These are phyloP conservation scores for Holothuria leucospilota DNA, from an alignment of 53 echinoderm and acorn worm species.

Conservation along the genomic window DNA sequence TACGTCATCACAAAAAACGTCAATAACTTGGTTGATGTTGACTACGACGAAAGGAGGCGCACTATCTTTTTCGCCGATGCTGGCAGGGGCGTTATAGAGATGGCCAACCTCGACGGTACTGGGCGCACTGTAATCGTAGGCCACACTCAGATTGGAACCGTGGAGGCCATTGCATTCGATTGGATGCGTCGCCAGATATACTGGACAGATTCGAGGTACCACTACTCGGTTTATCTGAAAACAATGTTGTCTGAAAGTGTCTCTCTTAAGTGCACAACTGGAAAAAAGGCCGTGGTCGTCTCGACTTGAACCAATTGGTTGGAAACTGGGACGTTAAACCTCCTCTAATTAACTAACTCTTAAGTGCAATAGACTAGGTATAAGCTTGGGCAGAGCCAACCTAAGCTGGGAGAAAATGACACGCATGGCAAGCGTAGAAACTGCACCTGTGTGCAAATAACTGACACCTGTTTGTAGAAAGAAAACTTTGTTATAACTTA, in stretches of 20 bases:
- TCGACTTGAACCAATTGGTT: too few species aligned
- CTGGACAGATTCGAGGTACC: slow-evolving; percentile 84
- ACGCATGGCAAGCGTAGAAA: too few species aligned
- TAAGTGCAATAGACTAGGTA: too few species aligned
- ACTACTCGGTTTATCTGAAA: neutral
- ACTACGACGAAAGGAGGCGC: slow-evolving; percentile 74
- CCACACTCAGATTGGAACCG: slow-evolving; percentile 55
- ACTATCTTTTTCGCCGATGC: slow-evolving; percentile 88
- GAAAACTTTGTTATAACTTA: too few species aligned
- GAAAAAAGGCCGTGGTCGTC: too few species aligned
- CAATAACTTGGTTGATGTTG: slow-evolving; percentile 76
- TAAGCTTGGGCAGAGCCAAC: too few species aligned
- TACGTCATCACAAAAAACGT: slow-evolving; percentile 61
- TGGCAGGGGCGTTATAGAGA: slow-evolving; percentile 77
- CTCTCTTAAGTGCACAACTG: neutral
- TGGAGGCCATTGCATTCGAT: slow-evolving; percentile 87
- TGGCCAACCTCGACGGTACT: slow-evolving; percentile 65
- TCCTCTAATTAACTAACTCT: too few species aligned
- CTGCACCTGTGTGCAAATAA: too few species aligned
- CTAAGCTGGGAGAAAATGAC: too few species aligned
- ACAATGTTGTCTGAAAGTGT: neutral
- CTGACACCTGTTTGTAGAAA: too few species aligned
- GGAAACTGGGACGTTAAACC: too few species aligned
- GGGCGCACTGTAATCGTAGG: slow-evolving; percentile 62
- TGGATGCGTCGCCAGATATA: slow-evolving; percentile 89